These are phyloP conservation scores for Chouioia cunea DNA, from an alignment of 2,888 invertebrate species.

Conservation along the genomic window DNA sequence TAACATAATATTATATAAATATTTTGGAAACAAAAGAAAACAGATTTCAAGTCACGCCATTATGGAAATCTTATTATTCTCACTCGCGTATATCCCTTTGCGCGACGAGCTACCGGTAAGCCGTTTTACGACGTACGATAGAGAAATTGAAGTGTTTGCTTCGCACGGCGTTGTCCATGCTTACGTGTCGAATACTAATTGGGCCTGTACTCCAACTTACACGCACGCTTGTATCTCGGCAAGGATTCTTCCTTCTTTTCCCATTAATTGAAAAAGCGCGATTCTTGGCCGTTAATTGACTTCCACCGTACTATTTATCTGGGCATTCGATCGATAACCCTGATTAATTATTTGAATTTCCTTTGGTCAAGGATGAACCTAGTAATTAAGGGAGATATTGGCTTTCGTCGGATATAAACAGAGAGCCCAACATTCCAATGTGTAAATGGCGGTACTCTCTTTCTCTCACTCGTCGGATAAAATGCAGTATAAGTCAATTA, in stretches of 20 bases:
- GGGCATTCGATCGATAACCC: slow-evolving; percentile 34
- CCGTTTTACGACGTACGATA: background rate
- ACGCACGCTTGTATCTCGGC: slow-evolving; percentile 4
- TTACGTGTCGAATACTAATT: slow-evolving; percentile 33
- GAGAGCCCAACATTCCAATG: slow-evolving; percentile 30
- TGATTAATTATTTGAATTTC: slow-evolving; percentile 44
- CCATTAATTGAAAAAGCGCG: slow-evolving; percentile 33
- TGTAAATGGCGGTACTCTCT: background rate
- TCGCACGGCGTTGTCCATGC: slow-evolving; percentile 1
- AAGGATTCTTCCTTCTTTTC: slow-evolving; percentile 1
- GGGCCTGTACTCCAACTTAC: background rate
- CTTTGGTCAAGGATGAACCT: background rate
- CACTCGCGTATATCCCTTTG: slow-evolving; percentile 9
- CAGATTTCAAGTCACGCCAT: background rate
- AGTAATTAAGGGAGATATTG: slow-evolving; percentile 14
- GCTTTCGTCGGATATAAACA: slow-evolving; percentile 20
- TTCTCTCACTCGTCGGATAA: slow-evolving; percentile 17
- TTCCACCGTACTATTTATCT: slow-evolving; percentile 7
- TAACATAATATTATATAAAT: too few species aligned
- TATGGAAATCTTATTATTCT: background rate
- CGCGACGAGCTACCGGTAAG: background rate
- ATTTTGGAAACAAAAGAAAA: background rate
- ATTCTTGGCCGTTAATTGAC: slow-evolving; percentile 31
- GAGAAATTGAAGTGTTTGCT: slow-evolving; percentile 29
- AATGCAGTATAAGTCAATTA: slow-evolving; percentile 39